phyloP scores from a whole-genome alignment of 2,113 vertebrate species.

The Dendropsophus ebraccatus region DNA sequence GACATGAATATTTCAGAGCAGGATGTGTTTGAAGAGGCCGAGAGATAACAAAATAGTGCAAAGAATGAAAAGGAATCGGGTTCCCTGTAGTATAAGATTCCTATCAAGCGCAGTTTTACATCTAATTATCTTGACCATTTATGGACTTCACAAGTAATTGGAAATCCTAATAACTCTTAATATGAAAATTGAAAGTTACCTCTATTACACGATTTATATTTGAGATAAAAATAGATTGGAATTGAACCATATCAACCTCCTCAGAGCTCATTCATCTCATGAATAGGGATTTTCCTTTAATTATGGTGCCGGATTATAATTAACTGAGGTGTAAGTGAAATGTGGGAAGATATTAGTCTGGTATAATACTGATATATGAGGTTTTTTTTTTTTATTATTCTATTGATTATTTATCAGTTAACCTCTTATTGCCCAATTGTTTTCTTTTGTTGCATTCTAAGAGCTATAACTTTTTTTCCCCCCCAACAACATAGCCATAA shows the following conservation, averaged over 20 bases:
- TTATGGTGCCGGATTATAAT: not conserved
- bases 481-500: too few species aligned
- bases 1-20: slow-evolving; percentile 42
- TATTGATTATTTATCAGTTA: too few species aligned
- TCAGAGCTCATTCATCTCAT: slow-evolving; percentile 6
- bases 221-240: slow-evolving; percentile 44
- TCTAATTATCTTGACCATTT: slow-evolving; percentile 53
- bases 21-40: slow-evolving; percentile 18
- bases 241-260: slow-evolving; percentile 30
- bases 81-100: slow-evolving; percentile 48
- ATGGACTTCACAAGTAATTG: slow-evolving; percentile 50
- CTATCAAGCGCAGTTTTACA: slow-evolving; percentile 30
- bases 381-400: too few species aligned
- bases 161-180: slow-evolving; percentile 51
- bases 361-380: not conserved
- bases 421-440: too few species aligned
- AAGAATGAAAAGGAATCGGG: slow-evolving; percentile 31
- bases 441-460: too few species aligned
- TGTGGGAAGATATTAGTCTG: not conserved
- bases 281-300: slow-evolving; percentile 16
- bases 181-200: slow-evolving; percentile 50
- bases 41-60: slow-evolving; percentile 48
- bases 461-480: too few species aligned
- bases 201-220: slow-evolving; percentile 36
- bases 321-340: not conserved